phyloP scores from a whole-genome alignment of 2,113 vertebrate species.

The Alexandromys fortis region DNA sequence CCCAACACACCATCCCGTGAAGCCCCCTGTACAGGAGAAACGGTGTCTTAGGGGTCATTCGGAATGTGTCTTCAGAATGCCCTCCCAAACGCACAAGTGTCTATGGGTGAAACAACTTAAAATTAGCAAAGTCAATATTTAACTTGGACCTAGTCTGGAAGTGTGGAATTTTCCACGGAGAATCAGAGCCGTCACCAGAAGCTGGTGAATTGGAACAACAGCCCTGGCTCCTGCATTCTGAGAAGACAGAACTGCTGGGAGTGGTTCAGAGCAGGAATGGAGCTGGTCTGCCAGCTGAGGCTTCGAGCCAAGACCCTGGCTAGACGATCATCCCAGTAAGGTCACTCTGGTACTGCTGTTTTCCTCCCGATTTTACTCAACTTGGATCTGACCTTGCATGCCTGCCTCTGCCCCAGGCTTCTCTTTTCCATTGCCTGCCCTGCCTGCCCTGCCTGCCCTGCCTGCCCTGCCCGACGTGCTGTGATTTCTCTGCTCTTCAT shows the following conservation, averaged over 20 bases:
- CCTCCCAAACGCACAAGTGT: background rate
- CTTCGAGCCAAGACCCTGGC: background rate
- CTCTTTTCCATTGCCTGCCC: background rate
- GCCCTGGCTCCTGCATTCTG: background rate
- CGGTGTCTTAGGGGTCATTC: background rate
- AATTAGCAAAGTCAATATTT: slow-evolving; percentile 64
- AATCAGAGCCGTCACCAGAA: slow-evolving; percentile 11
- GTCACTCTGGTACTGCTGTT: background rate
- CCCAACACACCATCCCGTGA: too few relatives aligned
- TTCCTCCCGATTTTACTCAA: background rate
- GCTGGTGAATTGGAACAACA: background rate
- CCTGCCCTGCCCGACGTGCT: too few relatives aligned
- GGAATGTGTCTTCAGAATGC: background rate
- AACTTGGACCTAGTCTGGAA: slow-evolving; percentile 44
- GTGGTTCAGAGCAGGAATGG: background rate
- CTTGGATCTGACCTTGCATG: background rate
- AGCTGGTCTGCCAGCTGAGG: background rate
- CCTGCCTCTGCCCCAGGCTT: background rate
- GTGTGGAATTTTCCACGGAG: slow-evolving; percentile 33
- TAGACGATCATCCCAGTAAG: background rate
- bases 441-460: background rate
- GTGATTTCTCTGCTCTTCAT: background rate
- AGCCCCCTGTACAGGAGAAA: background rate
- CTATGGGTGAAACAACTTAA: slow-evolving; percentile 39
- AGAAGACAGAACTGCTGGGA: background rate